Conservation (phyloP, 2,797 vertebrate genomes). For the Gobio occitaniae region DNA sequence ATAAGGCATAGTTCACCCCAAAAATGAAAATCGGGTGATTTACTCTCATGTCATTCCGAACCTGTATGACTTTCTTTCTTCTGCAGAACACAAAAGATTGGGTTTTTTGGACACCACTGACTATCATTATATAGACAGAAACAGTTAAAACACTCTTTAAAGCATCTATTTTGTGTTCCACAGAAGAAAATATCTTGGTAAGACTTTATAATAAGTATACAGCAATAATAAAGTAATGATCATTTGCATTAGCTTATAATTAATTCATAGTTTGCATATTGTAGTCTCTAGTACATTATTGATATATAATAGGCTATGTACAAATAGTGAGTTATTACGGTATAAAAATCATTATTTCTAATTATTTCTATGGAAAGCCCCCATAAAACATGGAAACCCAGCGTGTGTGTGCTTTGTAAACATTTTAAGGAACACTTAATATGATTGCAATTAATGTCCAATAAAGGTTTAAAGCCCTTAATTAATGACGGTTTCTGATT, state of each 20-base stretch:
- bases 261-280: neutral
- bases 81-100: neutral
- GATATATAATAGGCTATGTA: too few relatives aligned
- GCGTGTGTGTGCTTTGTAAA: too few relatives aligned
- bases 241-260: neutral
- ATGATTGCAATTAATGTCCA: too few relatives aligned
- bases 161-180: neutral
- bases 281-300: too few relatives aligned
- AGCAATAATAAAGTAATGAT: neutral
- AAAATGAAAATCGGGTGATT: neutral
- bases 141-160: neutral
- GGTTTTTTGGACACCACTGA: neutral
- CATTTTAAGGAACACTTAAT: too few relatives aligned
- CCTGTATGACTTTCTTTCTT: neutral
- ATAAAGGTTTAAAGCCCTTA: too few relatives aligned
- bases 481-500: too few relatives aligned
- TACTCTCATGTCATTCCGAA: neutral
- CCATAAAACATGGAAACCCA: too few relatives aligned
- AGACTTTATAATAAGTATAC: neutral
- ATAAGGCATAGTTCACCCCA: neutral
- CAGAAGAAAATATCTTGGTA: neutral
- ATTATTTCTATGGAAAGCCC: too few relatives aligned
- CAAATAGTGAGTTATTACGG: too few relatives aligned
- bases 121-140: neutral
- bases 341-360: too few relatives aligned